Evolutionary conservation across 2,888 invertebrate genomes (phyloP), one percentile per base, ranked within the genome.

Genomic region (Yponomeuta evonymella): DNA sequence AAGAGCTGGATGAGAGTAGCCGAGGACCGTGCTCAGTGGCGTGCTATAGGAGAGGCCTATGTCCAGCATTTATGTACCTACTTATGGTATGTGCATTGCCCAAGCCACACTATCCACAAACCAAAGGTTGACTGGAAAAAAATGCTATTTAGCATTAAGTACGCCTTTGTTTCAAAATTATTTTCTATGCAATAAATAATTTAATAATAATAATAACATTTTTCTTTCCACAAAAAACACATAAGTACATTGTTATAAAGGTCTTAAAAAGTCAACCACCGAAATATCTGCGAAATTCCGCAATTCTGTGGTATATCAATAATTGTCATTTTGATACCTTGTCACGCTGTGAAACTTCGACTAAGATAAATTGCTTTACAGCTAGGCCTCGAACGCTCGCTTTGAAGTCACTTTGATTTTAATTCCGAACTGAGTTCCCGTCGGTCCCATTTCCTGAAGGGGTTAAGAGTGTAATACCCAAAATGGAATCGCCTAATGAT

Each of bases 401-500:
- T 58, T 58, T 58, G 51, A 58, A 58, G 51, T 58, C 51, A 58
- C 51, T 58, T 58, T 43, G 43, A 43, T 8, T 43, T 6, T 8
- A 6, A 43, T 43, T 8, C 43, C 43, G 43, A 58, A 15, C 51
- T 15, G 51, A 58, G 51, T 58, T 58, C 51, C 51, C 43, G 43
- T 9, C 51, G 15, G 51, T 15, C 15, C 51, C 12, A 58, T 58
- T 58, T 58, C 51, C 51, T 58, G 12, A 58, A 58, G 51, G 51
- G 15, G 51, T 58, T 58, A 58, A 12, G 15, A 3, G 15, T 6
- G 0, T 43, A 43, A 8, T 43, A 43, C 51, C 51, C 15, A 58
- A 15, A 58, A 58, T 58, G 51, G 15, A 58, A 58, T 65, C 65
- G 65, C 4, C 33, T 30, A 65, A 65, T 65, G 65, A 30, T 65